Percentiles rank a stretch among this genome's conserved stretches.
Evolutionary conservation across 2,888 invertebrate species (phyloP).

Genomic region (Diaperis boleti): DNA sequence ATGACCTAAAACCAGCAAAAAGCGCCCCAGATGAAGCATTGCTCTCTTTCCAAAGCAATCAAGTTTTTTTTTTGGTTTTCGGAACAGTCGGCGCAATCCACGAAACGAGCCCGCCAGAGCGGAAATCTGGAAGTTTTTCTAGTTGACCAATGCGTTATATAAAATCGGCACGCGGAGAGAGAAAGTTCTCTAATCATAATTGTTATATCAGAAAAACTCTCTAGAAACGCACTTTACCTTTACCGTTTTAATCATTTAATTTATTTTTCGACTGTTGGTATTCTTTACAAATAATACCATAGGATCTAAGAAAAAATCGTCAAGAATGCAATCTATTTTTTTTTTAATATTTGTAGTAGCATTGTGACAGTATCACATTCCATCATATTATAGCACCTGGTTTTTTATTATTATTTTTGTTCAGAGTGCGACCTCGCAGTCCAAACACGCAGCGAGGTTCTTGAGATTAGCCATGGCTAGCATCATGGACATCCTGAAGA

Average conservation of each 20-base stretch:
- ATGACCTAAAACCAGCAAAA: no score
- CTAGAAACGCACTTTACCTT: not conserved
- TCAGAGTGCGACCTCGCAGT: constrained; percentile 89
- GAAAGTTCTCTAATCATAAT: constrained; percentile 7
- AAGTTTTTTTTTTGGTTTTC: not conserved
- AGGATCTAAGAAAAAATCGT: no score
- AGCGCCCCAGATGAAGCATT: not conserved
- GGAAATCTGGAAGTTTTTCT: constrained; percentile 9
- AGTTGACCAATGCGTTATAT: constrained; percentile 3
- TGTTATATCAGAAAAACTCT: not conserved
- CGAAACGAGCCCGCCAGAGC: constrained; percentile 12
- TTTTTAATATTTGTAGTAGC: no score
- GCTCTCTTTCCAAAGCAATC: not conserved
- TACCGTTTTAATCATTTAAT: no score
- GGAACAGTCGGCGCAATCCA: not conserved
- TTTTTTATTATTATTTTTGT: no score
- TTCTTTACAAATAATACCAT: no score
- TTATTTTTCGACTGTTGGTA: no score
- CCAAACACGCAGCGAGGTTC: constrained; percentile 88
- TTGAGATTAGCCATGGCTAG: constrained; percentile 90
- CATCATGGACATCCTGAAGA: constrained; percentile 92
- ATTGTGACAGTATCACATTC: no score
- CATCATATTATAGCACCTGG: no score
- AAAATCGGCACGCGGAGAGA: not conserved
- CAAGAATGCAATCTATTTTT: no score